phyloP scores from a whole-genome alignment of 2,113 vertebrate genomes.

The Pantherophis guttatus region DNA sequence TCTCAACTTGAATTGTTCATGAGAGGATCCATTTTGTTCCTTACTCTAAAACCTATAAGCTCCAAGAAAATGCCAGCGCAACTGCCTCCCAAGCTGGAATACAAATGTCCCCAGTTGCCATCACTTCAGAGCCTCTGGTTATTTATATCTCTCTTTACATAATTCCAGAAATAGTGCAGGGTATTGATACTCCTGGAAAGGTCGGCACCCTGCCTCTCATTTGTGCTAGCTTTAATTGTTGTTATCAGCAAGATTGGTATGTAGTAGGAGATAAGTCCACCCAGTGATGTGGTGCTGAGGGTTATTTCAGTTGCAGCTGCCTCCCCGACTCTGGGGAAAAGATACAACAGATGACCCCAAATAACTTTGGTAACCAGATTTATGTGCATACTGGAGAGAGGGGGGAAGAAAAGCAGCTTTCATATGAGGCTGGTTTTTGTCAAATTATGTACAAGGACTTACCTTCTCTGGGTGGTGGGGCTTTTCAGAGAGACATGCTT shows the following conservation, averaged over 20 bases:
- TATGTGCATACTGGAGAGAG: neutral
- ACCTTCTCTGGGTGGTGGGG: neutral
- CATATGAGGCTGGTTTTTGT: neutral
- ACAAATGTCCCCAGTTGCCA: constrained; percentile 43
- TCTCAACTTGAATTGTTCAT: neutral
- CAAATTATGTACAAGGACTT: neutral
- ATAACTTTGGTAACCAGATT: neutral
- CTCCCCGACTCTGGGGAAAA: neutral
- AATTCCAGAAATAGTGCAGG: constrained; percentile 44
- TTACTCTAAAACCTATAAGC: neutral
- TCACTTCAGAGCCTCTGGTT: constrained; percentile 40
- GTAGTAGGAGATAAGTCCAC: constrained; percentile 3
- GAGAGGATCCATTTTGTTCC: constrained; percentile 15
- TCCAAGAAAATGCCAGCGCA: constrained; percentile 42
- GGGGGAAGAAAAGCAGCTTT: neutral
- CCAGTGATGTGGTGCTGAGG: neutral
- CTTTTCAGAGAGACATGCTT: neutral
- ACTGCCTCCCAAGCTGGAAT: constrained; percentile 37
- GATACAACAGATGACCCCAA: neutral
- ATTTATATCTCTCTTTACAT: constrained; percentile 54
- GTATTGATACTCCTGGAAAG: constrained; percentile 3
- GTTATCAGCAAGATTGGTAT: neutral
- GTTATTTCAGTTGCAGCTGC: constrained; percentile 3
- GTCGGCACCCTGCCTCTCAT: neutral
- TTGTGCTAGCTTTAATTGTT: constrained; percentile 26